Percentiles rank a stretch among this genome's conserved stretches.
phyloP scores from a whole-genome alignment of 2,797 vertebrate species.

The Numenius phaeopus region DNA sequence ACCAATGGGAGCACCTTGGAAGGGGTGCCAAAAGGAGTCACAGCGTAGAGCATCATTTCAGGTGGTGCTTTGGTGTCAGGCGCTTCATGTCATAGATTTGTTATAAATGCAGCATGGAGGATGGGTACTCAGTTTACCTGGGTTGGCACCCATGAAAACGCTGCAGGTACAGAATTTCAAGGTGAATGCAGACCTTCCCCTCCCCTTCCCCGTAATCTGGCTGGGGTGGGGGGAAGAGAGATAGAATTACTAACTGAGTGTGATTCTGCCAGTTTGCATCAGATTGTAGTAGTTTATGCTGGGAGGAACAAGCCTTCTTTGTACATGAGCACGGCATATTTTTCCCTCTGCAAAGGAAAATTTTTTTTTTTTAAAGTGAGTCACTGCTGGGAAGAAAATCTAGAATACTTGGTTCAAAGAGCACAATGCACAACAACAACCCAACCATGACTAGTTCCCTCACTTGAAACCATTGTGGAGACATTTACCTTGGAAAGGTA shows the following conservation, averaged over 20 bases:
- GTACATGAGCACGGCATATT: neutral
- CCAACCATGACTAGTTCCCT: neutral
- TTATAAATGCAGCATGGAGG: neutral
- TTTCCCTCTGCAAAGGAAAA: neutral
- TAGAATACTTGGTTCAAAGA: neutral
- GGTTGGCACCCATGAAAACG: neutral
- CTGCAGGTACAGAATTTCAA: neutral
- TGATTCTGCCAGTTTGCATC: neutral
- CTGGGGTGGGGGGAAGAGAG: too few species aligned
- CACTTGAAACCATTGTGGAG: neutral
- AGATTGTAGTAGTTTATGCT: neutral
- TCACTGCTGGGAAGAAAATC: neutral
- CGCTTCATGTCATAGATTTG: neutral
- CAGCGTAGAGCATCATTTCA: neutral
- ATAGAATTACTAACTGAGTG: neutral
- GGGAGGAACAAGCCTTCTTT: neutral
- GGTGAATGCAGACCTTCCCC: neutral
- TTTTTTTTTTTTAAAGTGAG: neutral
- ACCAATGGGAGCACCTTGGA: neutral
- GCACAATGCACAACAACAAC: neutral
- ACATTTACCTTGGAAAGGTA: neutral
- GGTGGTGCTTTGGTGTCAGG: neutral
- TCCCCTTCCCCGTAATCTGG: fast-evolving
- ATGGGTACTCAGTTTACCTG: neutral
- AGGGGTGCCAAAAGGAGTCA: neutral